These are phyloP conservation scores for Austrofundulus limnaeus DNA, from an alignment of 2,113 vertebrate species.

Conservation along the genomic window DNA sequence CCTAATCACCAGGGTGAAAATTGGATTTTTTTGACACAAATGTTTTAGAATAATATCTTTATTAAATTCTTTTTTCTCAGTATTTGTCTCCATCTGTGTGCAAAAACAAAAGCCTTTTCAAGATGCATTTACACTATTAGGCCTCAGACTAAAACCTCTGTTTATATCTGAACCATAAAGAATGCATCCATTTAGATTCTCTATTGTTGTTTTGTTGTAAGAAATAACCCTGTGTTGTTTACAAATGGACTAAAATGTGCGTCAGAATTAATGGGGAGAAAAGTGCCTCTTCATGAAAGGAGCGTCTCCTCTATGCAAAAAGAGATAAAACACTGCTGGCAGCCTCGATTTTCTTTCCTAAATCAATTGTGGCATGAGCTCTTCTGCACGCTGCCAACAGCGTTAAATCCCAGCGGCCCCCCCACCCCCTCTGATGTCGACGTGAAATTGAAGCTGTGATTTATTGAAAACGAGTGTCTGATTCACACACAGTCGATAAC, in stretches of 20 bases:
- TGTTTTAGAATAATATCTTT: background rate
- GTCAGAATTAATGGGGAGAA: constrained; percentile 1
- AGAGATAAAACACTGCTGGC: constrained; percentile 13
- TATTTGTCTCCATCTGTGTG: too few relatives aligned
- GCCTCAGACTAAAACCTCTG: too few relatives aligned
- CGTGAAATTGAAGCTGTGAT: constrained; percentile 11
- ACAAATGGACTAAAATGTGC: background rate
- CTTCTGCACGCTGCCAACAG: background rate
- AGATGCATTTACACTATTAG: too few relatives aligned
- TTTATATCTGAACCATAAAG: too few relatives aligned
- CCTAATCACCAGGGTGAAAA: too few relatives aligned
- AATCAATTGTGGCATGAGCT: constrained; percentile 19
- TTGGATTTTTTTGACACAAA: background rate
- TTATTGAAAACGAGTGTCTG: background rate
- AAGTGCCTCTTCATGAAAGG: constrained; percentile 7
- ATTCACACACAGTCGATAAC: constrained; percentile 1
- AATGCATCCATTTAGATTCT: background rate
- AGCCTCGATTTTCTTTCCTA: constrained; percentile 13
- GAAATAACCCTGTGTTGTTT: too few relatives aligned
- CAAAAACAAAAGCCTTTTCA: too few relatives aligned
- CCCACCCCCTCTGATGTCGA: background rate
- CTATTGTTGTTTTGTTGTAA: background rate
- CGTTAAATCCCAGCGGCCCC: background rate
- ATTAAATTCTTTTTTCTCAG: background rate
- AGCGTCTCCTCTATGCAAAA: background rate